A percentile compares a stretch with the other conserved stretches of the same genome.
phyloP scores from a whole-genome alignment of 2,797 vertebrate genomes.

The Phoeniculus purpureus region DNA sequence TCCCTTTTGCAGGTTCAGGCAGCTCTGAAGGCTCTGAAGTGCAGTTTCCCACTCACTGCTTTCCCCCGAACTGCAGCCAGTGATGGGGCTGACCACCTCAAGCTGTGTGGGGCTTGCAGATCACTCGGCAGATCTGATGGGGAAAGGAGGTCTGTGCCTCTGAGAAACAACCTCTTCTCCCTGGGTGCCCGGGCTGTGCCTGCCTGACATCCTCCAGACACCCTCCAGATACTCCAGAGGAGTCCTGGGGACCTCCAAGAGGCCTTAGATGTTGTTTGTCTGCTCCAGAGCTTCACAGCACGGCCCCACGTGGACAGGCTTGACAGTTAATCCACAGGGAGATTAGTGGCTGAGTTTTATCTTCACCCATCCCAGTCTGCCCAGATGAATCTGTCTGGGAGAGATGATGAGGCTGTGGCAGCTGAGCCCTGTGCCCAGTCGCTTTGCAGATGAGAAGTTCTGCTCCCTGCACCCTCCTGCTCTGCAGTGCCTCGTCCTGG shows the following conservation, averaged over 20 bases:
- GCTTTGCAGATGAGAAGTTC: neutral
- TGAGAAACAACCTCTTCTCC: neutral
- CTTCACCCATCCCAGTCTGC: neutral
- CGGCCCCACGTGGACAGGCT: neutral
- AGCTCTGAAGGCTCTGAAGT: neutral
- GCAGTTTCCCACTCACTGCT: neutral
- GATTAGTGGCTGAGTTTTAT: conserved; percentile 64
- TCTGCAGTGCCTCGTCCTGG: rapidly evolving
- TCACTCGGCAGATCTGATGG: neutral
- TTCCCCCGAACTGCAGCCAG: neutral
- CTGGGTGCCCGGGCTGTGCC: neutral
- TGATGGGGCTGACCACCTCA: neutral
- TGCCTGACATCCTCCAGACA: neutral
- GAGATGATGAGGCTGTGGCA: neutral
- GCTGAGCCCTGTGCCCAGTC: neutral
- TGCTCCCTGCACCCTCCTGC: rapidly evolving
- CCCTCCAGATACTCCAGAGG: neutral
- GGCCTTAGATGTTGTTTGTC: neutral
- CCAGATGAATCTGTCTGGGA: neutral
- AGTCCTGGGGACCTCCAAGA: neutral
- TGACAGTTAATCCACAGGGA: conserved; percentile 51
- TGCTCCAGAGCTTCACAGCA: conserved; percentile 1
- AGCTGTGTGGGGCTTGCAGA: neutral
- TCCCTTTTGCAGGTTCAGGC: neutral
- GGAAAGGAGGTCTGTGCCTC: neutral